Conservation (phyloP, 2,113 vertebrate species). For the Scophthalmus maximus region DNA sequence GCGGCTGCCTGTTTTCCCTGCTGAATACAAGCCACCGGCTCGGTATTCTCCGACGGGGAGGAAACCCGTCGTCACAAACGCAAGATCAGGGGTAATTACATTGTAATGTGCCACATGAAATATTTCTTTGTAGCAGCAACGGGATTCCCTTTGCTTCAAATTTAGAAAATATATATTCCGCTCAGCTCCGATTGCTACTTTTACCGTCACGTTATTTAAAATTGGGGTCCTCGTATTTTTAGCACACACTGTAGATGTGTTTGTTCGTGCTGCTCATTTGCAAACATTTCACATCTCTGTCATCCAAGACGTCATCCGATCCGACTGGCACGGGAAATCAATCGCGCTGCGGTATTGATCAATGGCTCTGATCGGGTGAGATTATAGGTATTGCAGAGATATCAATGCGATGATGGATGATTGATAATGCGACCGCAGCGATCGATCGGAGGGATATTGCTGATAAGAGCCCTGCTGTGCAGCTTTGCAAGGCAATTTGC, state of each 20-base stretch:
- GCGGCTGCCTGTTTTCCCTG: conserved; percentile 74
- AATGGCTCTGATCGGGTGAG: conserved; percentile 74
- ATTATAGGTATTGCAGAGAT: conserved; percentile 77
- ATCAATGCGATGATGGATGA: conserved; percentile 80
- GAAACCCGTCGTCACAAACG: conserved; percentile 74
- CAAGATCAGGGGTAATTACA: conserved; percentile 78
- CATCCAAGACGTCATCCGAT: conserved; percentile 33
- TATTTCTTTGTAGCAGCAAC: conserved; percentile 60
- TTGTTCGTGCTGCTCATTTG: conserved; percentile 7
- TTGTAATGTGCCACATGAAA: conserved; percentile 73
- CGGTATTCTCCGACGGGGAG: conserved; percentile 72
- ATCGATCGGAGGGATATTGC: conserved; percentile 73
- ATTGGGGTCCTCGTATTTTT: conserved; percentile 40
- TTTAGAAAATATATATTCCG: conserved; percentile 56
- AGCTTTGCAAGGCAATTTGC: conserved; percentile 55
- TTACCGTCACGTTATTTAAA: conserved; percentile 35
- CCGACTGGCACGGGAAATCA: conserved; percentile 53
- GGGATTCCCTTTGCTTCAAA: conserved; percentile 69
- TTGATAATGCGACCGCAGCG: conserved; percentile 70
- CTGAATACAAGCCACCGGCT: conserved; percentile 77
- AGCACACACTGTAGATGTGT: not conserved
- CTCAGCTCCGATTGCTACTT: conserved; percentile 40
- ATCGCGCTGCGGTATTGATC: conserved; percentile 67
- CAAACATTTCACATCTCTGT: conserved; percentile 38
- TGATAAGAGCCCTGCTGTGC: conserved; percentile 63